Evolutionary conservation across 2,888 invertebrate genomes (phyloP).

Genomic region (Conchocele bisecta): DNA sequence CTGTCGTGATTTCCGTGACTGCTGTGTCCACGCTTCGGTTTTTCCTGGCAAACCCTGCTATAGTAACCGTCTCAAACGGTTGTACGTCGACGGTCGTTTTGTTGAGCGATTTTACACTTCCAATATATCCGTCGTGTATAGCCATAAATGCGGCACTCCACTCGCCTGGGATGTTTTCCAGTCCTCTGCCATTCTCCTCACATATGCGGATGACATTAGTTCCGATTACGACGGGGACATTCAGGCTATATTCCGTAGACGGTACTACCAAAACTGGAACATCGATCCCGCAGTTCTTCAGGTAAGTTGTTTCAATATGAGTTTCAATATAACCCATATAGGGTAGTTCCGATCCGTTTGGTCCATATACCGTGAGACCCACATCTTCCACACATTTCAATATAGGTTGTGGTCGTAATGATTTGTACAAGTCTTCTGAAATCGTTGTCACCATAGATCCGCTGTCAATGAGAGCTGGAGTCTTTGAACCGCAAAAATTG

Average conservation of each 20-base stretch:
- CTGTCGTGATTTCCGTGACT: constrained; percentile 5
- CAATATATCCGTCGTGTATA: neutral
- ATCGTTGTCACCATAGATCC: constrained; percentile 19
- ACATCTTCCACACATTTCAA: neutral
- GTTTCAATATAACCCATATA: constrained; percentile 16
- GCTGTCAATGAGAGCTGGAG: constrained; percentile 14
- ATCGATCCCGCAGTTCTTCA: neutral
- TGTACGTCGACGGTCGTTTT: neutral
- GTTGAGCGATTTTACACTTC: constrained; percentile 16
- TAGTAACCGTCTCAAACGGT: constrained; percentile 15
- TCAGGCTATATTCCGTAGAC: neutral
- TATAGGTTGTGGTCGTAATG: neutral
- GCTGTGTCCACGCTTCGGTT: neutral
- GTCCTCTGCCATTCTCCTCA: neutral
- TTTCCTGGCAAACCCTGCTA: constrained; percentile 6
- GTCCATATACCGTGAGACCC: neutral
- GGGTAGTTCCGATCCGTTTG: constrained; percentile 1
- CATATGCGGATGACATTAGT: neutral
- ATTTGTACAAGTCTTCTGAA: neutral
- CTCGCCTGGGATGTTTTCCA: neutral
- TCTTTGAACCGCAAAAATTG: neutral
- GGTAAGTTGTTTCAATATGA: neutral
- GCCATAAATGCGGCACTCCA: neutral
- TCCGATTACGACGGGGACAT: constrained; percentile 9
- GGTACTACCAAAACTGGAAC: constrained; percentile 4